A percentile compares a stretch with the other conserved stretches of the same genome.
phyloP scores from a whole-genome alignment of 2,113 vertebrate genomes.

The Ancistrus triradiatus region DNA sequence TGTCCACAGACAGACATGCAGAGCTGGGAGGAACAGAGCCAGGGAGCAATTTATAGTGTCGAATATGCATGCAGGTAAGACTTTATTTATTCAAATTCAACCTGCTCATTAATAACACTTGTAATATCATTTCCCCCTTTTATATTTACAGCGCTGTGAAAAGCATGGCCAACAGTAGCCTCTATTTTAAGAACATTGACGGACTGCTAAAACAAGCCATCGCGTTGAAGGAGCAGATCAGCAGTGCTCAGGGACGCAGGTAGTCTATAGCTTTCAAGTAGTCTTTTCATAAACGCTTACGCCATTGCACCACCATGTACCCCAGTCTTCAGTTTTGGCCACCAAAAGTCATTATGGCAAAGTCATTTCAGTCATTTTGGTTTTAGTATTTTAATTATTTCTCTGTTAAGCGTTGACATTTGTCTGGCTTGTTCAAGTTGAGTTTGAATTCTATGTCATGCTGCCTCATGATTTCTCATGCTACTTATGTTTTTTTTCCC shows the following conservation, averaged over 20 bases:
- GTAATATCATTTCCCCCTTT: neutral
- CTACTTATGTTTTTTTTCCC: slow-evolving; percentile 16
- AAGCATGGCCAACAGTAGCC: slow-evolving; percentile 85
- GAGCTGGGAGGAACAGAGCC: slow-evolving; percentile 95
- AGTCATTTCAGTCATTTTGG: neutral
- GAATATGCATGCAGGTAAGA: slow-evolving; percentile 95
- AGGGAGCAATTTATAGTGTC: slow-evolving; percentile 92
- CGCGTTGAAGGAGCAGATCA: slow-evolving; percentile 81
- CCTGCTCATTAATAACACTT: neutral
- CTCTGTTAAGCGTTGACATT: no score
- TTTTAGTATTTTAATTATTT: neutral
- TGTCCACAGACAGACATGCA: slow-evolving; percentile 88
- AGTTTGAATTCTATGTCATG: neutral
- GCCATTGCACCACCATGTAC: neutral
- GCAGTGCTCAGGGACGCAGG: slow-evolving; percentile 79
- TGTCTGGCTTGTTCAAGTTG: no score
- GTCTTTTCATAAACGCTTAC: neutral
- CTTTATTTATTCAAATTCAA: neutral
- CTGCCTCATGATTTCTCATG: slow-evolving; percentile 10
- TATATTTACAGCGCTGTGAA: slow-evolving; percentile 80
- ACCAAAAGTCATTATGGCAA: neutral
- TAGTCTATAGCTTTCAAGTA: slow-evolving; percentile 51
- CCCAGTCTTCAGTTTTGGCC: neutral
- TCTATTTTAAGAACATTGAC: slow-evolving; percentile 92
- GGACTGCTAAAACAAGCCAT: slow-evolving; percentile 81